Evolutionary conservation across 2,113 vertebrate species (phyloP), one percentile per base, ranked within the genome.

Genomic region (Hystrix brachyura): DNA sequence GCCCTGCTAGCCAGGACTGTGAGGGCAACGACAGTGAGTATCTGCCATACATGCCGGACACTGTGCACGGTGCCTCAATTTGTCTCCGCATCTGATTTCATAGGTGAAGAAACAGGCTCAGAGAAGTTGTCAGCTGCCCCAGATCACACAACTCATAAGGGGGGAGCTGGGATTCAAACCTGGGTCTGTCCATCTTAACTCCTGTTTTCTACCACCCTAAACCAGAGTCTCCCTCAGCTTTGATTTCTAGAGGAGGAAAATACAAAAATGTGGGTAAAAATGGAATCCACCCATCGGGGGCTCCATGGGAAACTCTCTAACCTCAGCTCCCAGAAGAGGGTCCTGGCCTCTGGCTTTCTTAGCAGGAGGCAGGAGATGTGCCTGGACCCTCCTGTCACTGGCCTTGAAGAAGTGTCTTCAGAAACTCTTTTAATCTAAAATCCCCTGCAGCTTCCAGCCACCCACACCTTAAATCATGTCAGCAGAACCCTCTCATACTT

Each of bases 331-430:
- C 97, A 96, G 97, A 92, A 91, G 46, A 71, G 85, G 62, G 78
- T 94, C 72, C 78, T 79, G 96, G 87, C 94, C 96, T 96, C 94
- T 57, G 90, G 85, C 86, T 94, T 97, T 96, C 96, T 95, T 92
- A 95, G 97, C 94, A 79, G 84, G 84, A 94, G 97, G 89, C 72
- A 19, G 2, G 46, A 72, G 65, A 60, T 87, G 90, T 27, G 53
- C 59, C 91, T 60, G 21, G 95, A 71, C 51, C 86, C 72, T 96
- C 93, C 88, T 94, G 87, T 76, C 76, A 34, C 72, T 94, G 97
- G 89, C 91, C 95, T 83, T 90, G 92, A 89, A 92, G 96, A 93
- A 87, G 59, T 43, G 43, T 96, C 97, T 95, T 86, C 25, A 29
- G 90, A 95, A 92, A 96, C 29, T 83, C 96, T 96, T 97, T 3